phyloP scores from a whole-genome alignment of 2,888 invertebrate species.

The Lottia scabra region DNA sequence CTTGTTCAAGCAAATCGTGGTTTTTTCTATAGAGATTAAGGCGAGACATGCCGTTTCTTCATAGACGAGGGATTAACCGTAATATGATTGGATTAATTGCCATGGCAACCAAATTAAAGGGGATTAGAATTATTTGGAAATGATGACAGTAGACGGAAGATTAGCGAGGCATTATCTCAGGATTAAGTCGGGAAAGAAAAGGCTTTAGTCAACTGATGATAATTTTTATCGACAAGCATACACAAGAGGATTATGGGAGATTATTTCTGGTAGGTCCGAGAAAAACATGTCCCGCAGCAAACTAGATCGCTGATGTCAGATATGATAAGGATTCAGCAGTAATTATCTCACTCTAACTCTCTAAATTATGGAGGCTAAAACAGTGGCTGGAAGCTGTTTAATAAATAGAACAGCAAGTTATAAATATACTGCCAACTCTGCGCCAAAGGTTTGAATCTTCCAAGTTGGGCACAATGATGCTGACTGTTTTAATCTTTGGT shows the following conservation, averaged over 20 bases:
- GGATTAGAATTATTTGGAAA: slow-evolving; percentile 3
- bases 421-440: no score
- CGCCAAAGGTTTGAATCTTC: no score
- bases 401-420: no score
- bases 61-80: background rate
- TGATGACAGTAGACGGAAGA: background rate
- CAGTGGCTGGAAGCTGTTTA: no score
- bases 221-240: slow-evolving; percentile 1
- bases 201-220: background rate
- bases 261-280: background rate
- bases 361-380: no score
- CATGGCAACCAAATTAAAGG: slow-evolving; percentile 4
- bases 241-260: background rate
- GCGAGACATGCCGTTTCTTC: background rate
- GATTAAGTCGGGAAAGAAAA: background rate
- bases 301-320: no score
- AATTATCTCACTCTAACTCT: no score
- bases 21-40: background rate
- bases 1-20: background rate
- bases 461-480: no score
- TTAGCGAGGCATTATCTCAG: background rate
- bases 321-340: no score
- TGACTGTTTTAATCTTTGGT: no score
- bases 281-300: background rate
- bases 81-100: background rate